Evolutionary conservation across 1,140 invertebrate species (phyloP).

Genomic region (Nylanderia fulva): DNA sequence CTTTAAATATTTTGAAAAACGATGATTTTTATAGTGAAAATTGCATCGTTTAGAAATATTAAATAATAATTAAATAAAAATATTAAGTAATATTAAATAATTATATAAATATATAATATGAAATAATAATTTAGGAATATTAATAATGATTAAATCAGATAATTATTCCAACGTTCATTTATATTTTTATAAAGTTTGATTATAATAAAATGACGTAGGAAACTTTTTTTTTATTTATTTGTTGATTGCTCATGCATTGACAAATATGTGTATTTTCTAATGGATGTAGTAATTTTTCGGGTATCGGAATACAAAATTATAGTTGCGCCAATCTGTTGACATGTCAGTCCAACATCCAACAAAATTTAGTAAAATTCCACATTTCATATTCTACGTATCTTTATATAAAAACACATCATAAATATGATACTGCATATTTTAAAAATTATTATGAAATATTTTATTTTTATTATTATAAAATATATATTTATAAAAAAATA

Average conservation of each 20-base stretch:
- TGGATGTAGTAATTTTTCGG: constrained; percentile 30
- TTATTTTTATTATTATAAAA: constrained; percentile 3
- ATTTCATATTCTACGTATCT: not conserved
- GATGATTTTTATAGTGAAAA: not conserved
- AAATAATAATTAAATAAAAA: too few species aligned
- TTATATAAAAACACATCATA: not conserved
- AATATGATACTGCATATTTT: not conserved
- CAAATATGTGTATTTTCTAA: not conserved
- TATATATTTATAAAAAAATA: not conserved
- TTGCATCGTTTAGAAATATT: not conserved
- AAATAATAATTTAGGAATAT: constrained; percentile 8
- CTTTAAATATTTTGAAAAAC: not conserved
- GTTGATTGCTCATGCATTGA: not conserved
- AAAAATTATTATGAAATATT: not conserved
- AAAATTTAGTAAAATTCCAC: constrained; percentile 23
- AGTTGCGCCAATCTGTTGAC: constrained; percentile 14
- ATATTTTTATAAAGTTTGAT: not conserved
- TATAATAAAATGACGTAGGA: not conserved
- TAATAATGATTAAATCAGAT: not conserved
- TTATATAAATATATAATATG: too few species aligned
- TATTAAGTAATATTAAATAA: too few species aligned
- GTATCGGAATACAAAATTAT: constrained; percentile 28
- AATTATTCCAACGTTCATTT: not conserved
- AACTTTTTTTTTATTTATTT: not conserved
- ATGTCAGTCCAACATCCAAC: constrained; percentile 22